Conservation (phyloP, 1,140 invertebrate genomes). For the Drosophila nebulosa region DNA sequence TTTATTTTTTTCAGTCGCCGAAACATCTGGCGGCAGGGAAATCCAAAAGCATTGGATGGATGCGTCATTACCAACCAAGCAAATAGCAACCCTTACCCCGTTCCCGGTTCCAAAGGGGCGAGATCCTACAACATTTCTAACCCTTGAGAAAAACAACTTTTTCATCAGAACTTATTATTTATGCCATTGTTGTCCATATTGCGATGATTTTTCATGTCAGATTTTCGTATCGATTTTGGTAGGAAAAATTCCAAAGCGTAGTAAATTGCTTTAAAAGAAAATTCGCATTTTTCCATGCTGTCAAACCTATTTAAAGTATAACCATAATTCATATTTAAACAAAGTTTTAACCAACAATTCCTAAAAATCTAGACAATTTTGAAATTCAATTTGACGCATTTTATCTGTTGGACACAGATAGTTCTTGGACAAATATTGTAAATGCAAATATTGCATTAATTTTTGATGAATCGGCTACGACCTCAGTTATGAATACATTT, state of each 20-base stretch:
- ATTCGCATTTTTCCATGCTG: neutral
- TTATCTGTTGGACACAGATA: no score
- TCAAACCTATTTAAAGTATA: neutral
- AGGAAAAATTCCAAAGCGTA: constrained; percentile 41
- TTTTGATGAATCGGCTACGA: no score
- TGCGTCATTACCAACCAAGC: constrained; percentile 51
- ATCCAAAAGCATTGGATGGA: constrained; percentile 52
- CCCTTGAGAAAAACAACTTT: constrained; percentile 55
- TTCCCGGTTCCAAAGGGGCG: neutral
- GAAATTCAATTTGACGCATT: no score
- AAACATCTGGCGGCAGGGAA: constrained; percentile 65
- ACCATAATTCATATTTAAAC: no score
- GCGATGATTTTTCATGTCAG: constrained; percentile 54
- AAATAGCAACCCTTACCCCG: constrained; percentile 19
- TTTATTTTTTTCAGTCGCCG: neutral
- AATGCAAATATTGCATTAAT: no score
- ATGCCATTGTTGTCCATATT: constrained; percentile 2
- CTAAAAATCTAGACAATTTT: no score
- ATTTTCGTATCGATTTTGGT: constrained; percentile 13
- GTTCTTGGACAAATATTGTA: no score
- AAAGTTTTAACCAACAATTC: no score
- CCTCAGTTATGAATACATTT: no score
- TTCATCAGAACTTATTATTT: constrained; percentile 20
- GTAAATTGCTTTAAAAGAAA: constrained; percentile 16
- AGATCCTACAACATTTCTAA: constrained; percentile 30